phyloP scores from a whole-genome alignment of 1,140 invertebrate genomes.

The Colletes gigas region DNA sequence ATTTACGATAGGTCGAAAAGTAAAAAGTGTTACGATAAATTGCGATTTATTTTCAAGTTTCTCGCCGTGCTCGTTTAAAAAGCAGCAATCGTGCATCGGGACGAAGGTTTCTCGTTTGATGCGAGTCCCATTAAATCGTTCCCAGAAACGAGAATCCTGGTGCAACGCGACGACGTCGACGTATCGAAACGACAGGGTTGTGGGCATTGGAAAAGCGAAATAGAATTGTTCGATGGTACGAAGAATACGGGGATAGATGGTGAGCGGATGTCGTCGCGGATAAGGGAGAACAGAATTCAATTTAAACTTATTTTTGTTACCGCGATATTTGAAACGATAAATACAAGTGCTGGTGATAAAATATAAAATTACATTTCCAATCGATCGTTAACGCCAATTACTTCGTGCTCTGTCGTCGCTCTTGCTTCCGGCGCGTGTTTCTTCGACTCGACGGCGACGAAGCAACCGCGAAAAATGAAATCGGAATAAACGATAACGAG shows the following conservation, averaged over 20 bases:
- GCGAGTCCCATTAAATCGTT: conserved; percentile 26
- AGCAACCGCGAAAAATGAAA: background rate
- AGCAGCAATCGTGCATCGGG: background rate
- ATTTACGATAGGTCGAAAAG: too few species aligned
- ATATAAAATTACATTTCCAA: conserved; percentile 74
- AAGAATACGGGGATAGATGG: conserved; percentile 43
- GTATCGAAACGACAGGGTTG: conserved; percentile 15
- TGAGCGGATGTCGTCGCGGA: conserved; percentile 21
- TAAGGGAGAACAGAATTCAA: conserved; percentile 69
- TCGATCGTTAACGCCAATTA: background rate
- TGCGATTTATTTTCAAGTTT: background rate
- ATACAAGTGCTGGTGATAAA: conserved; percentile 76
- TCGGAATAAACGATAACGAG: too few species aligned
- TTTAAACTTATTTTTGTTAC: conserved; percentile 78
- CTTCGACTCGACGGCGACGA: background rate
- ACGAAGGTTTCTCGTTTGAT: background rate
- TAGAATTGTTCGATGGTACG: conserved; percentile 50
- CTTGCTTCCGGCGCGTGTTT: too few species aligned
- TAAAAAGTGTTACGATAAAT: too few species aligned
- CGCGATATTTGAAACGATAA: conserved; percentile 74
- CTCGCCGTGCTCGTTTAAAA: background rate
- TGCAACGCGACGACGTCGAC: conserved; percentile 1
- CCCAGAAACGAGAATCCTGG: conserved; percentile 3
- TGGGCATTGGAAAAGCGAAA: conserved; percentile 34
- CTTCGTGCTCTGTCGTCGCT: too few species aligned